These are phyloP conservation scores for Ephialtes manifestator DNA, from an alignment of 2,888 invertebrate genomes.

Conservation along the genomic window DNA sequence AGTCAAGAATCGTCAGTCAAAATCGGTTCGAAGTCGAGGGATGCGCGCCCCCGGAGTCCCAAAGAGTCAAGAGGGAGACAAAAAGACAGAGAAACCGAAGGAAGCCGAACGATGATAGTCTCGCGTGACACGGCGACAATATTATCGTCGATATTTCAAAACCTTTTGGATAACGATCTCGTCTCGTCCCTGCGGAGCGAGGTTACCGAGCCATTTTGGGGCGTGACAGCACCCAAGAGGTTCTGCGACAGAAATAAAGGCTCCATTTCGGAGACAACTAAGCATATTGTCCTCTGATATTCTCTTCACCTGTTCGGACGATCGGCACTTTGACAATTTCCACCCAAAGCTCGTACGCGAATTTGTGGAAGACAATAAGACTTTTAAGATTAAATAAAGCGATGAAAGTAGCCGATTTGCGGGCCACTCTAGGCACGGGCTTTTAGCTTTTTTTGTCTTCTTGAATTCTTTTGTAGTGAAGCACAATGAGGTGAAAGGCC, in stretches of 20 bases:
- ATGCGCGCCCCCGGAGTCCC: constrained; percentile 36
- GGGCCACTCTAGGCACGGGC: constrained; percentile 4
- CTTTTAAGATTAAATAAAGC: constrained; percentile 72
- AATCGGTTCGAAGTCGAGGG: constrained; percentile 55
- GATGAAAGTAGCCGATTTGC: constrained; percentile 64
- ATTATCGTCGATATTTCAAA: constrained; percentile 74
- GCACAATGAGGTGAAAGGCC: constrained; percentile 64
- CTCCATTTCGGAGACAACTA: constrained; percentile 48
- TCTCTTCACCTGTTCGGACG: constrained; percentile 46
- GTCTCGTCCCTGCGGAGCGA: constrained; percentile 8
- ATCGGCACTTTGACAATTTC: constrained; percentile 10
- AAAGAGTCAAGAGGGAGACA: constrained; percentile 5
- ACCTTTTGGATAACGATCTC: constrained; percentile 70
- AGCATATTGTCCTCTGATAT: neutral
- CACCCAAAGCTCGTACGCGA: constrained; percentile 21
- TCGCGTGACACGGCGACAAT: constrained; percentile 73
- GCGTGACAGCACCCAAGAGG: constrained; percentile 41
- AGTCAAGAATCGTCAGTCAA: constrained; percentile 58
- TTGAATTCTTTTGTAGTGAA: constrained; percentile 69
- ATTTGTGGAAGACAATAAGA: constrained; percentile 73
- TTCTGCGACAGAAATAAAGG: constrained; percentile 57
- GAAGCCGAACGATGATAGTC: constrained; percentile 53
- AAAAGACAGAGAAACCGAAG: neutral
- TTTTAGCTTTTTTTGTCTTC: constrained; percentile 58
- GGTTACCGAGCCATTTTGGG: constrained; percentile 51